Evolutionary conservation across 2,888 invertebrate species (phyloP).

Genomic region (Parelbella ahira): DNA sequence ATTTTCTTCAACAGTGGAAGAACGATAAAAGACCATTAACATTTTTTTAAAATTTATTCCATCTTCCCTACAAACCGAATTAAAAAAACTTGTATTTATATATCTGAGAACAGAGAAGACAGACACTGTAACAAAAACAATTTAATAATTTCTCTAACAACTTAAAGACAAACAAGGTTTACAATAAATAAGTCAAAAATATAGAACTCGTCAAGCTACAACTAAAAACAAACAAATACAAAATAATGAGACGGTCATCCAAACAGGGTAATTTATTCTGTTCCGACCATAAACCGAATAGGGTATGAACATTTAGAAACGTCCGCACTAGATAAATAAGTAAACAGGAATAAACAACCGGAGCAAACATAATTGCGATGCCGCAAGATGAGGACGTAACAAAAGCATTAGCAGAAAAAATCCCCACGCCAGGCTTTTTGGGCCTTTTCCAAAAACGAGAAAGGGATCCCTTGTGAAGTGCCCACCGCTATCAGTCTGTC

Average conservation of each 20-base stretch:
- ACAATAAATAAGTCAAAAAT: too few relatives aligned
- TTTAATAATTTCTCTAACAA: too few relatives aligned
- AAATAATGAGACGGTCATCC: conserved; percentile 11
- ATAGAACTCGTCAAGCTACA: too few relatives aligned
- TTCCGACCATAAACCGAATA: conserved; percentile 21
- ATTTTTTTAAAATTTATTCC: too few relatives aligned
- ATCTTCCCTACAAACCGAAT: too few relatives aligned
- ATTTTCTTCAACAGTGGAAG: too few relatives aligned
- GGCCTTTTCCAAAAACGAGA: conserved; percentile 22
- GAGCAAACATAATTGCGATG: conserved; percentile 20
- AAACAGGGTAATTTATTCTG: conserved; percentile 18
- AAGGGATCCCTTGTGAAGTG: conserved; percentile 21
- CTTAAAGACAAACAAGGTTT: too few relatives aligned
- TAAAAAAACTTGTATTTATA: too few relatives aligned
- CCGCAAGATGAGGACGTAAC: conserved; percentile 22
- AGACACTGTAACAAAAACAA: too few relatives aligned
- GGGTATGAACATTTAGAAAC: conserved; percentile 20
- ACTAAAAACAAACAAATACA: conserved; percentile 6
- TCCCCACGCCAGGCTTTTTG: conserved; percentile 19
- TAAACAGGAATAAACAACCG: conserved; percentile 24
- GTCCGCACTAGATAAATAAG: conserved; percentile 22
- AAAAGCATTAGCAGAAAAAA: conserved; percentile 24
- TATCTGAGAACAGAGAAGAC: too few relatives aligned
- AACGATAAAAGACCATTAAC: too few relatives aligned
- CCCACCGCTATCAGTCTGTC: conserved; percentile 23